A percentile compares a stretch with the other conserved stretches of the same genome.
phyloP scores from a whole-genome alignment of 2,888 invertebrate genomes.

The Stramonita haemastoma region DNA sequence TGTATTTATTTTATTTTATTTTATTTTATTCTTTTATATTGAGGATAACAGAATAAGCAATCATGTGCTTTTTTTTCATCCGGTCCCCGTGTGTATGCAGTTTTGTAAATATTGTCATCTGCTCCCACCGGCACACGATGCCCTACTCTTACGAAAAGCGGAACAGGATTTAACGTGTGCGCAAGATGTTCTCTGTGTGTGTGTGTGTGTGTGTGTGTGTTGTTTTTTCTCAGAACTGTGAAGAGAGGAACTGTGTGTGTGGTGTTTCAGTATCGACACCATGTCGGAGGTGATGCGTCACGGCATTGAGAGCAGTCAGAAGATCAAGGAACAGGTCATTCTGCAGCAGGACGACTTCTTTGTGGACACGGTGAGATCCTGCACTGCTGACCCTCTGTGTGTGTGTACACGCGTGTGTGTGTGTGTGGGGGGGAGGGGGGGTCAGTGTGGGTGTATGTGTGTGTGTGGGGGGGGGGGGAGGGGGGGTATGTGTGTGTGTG shows the following conservation, averaged over 20 bases:
- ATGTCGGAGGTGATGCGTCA: conserved; percentile 73
- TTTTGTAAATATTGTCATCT: too few relatives aligned
- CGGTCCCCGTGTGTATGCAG: too few relatives aligned
- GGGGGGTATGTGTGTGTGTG: not conserved
- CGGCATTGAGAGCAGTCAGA: conserved; percentile 71
- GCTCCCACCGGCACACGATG: too few relatives aligned
- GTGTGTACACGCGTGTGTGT: not conserved
- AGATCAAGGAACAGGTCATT: conserved; percentile 71
- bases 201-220: too few relatives aligned
- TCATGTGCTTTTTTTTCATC: too few relatives aligned
- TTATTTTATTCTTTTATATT: too few relatives aligned
- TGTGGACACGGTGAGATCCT: conserved; percentile 70
- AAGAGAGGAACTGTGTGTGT: not conserved
- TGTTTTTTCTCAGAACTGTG: too few relatives aligned
- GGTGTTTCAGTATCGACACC: conserved; percentile 73
- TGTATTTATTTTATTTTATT: too few relatives aligned
- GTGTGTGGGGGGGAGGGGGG: not conserved
- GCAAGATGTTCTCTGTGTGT: too few relatives aligned
- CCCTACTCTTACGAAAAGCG: too few relatives aligned
- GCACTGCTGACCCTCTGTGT: not conserved
- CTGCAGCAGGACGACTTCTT: conserved; percentile 75
- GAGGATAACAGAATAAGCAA: too few relatives aligned
- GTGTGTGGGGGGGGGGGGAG: not conserved
- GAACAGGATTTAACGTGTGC: too few relatives aligned
- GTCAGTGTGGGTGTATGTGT: conserved; percentile 1